A percentile compares a stretch with the other conserved stretches of the same genome.
phyloP scores from a whole-genome alignment of 2,797 vertebrate genomes.

The Lutjanus argentimaculatus region DNA sequence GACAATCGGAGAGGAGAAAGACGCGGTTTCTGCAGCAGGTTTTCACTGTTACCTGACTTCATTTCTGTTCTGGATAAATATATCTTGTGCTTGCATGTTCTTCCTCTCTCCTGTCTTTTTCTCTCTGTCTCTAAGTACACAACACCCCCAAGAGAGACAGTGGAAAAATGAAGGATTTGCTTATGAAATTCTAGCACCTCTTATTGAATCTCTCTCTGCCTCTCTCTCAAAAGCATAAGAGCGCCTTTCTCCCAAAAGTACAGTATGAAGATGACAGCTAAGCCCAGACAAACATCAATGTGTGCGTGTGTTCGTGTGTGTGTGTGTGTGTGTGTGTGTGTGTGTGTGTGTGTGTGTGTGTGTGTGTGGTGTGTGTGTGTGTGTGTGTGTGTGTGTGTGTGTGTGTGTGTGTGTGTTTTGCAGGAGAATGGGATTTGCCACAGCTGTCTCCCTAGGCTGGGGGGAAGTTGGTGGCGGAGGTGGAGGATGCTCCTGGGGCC shows the following conservation, averaged over 20 bases:
- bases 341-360: too few relatives aligned
- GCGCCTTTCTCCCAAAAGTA: slow-evolving; percentile 67
- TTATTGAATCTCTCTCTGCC: slow-evolving; percentile 56
- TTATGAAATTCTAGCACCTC: slow-evolving; percentile 70
- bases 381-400: slow-evolving; percentile 42
- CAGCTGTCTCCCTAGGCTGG: slow-evolving; percentile 76
- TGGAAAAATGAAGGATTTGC: slow-evolving; percentile 70
- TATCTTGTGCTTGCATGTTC: slow-evolving; percentile 55
- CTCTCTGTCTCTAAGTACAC: slow-evolving; percentile 35
- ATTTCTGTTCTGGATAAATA: slow-evolving; percentile 56
- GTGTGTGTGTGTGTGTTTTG: slow-evolving; percentile 58
- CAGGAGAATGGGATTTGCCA: slow-evolving; percentile 83
- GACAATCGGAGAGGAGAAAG: slow-evolving; percentile 9
- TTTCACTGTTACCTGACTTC: slow-evolving; percentile 28
- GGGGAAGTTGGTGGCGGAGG: slow-evolving; percentile 75
- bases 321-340: too few relatives aligned
- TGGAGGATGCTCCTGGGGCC: slow-evolving; percentile 75
- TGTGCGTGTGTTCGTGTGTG: slow-evolving; percentile 37
- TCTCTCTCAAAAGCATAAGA: slow-evolving; percentile 52
- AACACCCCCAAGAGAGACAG: slow-evolving; percentile 56
- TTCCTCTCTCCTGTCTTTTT: slow-evolving; percentile 30
- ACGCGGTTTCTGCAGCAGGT: slow-evolving; percentile 5
- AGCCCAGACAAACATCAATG: slow-evolving; percentile 71
- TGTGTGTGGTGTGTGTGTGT: too few relatives aligned
- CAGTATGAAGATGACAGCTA: slow-evolving; percentile 71